These are phyloP conservation scores for Parambassis ranga DNA, from an alignment of 2,797 vertebrate genomes.

Conservation along the genomic window DNA sequence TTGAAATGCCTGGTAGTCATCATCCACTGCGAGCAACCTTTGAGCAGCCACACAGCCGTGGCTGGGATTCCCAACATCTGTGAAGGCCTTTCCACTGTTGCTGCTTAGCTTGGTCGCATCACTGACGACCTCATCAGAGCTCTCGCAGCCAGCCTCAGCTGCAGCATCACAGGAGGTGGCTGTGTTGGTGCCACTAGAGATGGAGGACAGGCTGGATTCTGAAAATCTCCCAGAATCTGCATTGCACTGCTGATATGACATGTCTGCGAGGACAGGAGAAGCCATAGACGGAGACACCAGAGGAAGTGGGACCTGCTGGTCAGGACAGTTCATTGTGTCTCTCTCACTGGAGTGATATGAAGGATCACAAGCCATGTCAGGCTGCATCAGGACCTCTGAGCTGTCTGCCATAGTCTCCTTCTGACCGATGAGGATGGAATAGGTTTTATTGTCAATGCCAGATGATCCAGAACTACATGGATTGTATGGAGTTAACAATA, in stretches of 20 bases:
- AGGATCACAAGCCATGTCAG: slow-evolving; percentile 4
- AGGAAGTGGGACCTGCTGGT: not conserved
- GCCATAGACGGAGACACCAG: not conserved
- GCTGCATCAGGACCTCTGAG: not conserved
- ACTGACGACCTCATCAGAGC: not conserved
- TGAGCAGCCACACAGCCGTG: not conserved
- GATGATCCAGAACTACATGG: slow-evolving; percentile 4
- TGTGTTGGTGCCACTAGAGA: not conserved
- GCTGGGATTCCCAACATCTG: slow-evolving; percentile 5
- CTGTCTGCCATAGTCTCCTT: accelerated
- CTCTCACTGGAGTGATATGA: not conserved
- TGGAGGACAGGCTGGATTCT: slow-evolving; percentile 3
- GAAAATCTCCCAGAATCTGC: slow-evolving; percentile 18
- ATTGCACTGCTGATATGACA: slow-evolving; percentile 37
- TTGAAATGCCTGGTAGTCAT: slow-evolving; percentile 46
- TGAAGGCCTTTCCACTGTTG: not conserved
- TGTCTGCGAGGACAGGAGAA: slow-evolving; percentile 6
- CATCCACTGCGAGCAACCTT: slow-evolving; percentile 6
- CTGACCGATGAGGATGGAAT: slow-evolving; percentile 3
- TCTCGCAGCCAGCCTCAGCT: not conserved
- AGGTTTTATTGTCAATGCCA: slow-evolving; percentile 35
- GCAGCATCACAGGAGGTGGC: not conserved
- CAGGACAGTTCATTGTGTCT: not conserved
- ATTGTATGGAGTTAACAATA: not conserved
- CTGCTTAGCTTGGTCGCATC: not conserved